Conservation (phyloP, 1,140 invertebrate species). For the Nasonia vitripennis region DNA sequence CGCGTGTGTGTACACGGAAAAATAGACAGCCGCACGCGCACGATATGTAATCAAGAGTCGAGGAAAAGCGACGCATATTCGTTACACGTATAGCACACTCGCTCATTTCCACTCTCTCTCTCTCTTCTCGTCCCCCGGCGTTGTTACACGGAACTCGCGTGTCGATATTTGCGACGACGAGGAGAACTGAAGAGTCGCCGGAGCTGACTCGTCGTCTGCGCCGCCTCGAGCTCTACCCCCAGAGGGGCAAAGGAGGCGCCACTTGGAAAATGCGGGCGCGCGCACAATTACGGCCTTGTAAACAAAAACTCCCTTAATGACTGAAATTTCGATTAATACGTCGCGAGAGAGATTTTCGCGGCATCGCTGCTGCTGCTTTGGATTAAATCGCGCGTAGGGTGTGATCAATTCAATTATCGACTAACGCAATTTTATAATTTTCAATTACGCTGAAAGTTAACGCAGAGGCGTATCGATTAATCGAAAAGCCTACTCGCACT, state of each 20-base stretch:
- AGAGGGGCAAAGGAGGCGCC: neutral
- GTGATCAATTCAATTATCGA: neutral
- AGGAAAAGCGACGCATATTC: conserved; percentile 6
- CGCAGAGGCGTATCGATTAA: neutral
- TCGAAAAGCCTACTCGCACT: neutral
- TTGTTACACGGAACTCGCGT: neutral
- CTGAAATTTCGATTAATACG: conserved; percentile 38
- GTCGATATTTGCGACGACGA: conserved; percentile 6
- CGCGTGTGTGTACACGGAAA: neutral
- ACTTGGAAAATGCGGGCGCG: conserved; percentile 15
- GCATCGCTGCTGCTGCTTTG: neutral
- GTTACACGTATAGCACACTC: neutral
- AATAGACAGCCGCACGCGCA: neutral
- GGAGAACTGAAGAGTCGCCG: neutral
- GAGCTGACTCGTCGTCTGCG: neutral
- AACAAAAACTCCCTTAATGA: conserved; percentile 42
- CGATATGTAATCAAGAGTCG: neutral
- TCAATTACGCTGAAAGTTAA: neutral
- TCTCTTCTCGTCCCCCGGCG: neutral
- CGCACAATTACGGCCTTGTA: conserved; percentile 15
- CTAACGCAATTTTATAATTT: no score
- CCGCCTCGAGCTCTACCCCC: neutral
- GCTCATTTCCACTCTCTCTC: conserved; percentile 31
- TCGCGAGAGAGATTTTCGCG: neutral
- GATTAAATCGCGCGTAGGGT: neutral